Evolutionary conservation across 2,888 invertebrate genomes (phyloP), one percentile per base, ranked within the genome.

Genomic region (Tribolium freemani): DNA sequence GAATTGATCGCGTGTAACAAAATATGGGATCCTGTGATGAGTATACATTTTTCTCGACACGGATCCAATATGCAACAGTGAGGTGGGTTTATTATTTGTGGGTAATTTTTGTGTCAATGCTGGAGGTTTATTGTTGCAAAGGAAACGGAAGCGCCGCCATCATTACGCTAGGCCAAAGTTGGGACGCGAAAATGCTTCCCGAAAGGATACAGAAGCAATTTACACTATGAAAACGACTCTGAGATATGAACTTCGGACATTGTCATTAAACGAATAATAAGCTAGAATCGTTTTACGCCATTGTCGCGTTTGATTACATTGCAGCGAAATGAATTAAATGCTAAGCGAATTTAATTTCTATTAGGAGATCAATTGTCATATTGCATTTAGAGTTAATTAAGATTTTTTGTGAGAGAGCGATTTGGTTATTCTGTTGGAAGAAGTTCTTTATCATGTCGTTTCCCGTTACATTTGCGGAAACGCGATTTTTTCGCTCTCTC

Each of bases 171-270:
- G 13, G 50, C 38, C 21, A 79, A 79, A 80, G 79, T 78, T 78
- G 73, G 75, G 76, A 76, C 78, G 80, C 75, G 78, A 78, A 79
- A 79, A 78, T 77, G 75, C 77, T 77, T 78, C 78, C 80, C 79
- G 71, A 72, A 76, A 79, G 80, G 78, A 79, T 80, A 80, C 80
- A 74, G 77, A 79, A 75, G 78, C 78, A 77, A 80, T 81, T 79
- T 80, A 74, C 73, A 71, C 73, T 74, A 76, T 75, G 76, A 76
- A 77, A 80, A 79, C 76, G 76, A 67, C 77, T 76, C 56, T 72
- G 74, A 76, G 76, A 78, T 78, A 78, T 77, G 75, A 77, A 76
- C 72, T 77, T 78, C 74, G 75, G 77, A 76, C 77, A 75, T 75
- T 72, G 75, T 76, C 73, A 73, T 76, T 78, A 74, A 69, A 69